Conservation (phyloP, 1,140 invertebrate species). For the Gryllus bimaculatus region DNA sequence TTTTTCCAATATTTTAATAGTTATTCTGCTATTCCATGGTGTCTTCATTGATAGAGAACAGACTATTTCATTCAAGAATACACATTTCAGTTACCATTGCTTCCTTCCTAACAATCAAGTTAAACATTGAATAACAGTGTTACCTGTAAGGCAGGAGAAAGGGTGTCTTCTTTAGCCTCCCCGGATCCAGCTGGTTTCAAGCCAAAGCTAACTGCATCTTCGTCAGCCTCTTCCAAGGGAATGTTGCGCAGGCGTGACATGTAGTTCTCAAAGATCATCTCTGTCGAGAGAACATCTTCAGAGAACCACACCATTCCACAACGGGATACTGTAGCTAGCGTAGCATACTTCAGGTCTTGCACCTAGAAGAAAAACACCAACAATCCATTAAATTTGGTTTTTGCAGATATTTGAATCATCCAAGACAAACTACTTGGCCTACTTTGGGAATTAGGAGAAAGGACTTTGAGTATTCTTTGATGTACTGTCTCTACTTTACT, state of each 20-base stretch:
- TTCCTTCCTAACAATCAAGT: no score
- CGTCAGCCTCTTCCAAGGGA: conserved; percentile 86
- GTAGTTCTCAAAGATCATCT: conserved; percentile 99
- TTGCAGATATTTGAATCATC: no score
- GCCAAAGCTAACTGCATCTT: conserved; percentile 47
- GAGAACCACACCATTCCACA: conserved; percentile 99
- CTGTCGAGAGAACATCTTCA: conserved; percentile 92
- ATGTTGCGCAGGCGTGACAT: conserved; percentile 76
- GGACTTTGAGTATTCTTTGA: no score
- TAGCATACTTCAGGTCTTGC: conserved; percentile 97
- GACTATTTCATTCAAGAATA: no score
- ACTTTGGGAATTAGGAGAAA: no score
- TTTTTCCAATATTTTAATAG: no score
- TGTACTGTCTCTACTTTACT: no score
- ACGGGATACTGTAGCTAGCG: conserved; percentile 95
- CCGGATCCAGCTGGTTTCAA: conserved; percentile 31
- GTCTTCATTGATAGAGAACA: no score
- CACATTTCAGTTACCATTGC: no score
- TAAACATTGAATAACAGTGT: background rate
- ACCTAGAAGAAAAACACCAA: conserved; percentile 44
- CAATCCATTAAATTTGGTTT: background rate
- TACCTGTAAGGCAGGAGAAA: conserved; percentile 71
- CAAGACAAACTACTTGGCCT: no score
- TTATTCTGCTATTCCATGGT: no score
- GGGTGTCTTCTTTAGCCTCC: conserved; percentile 58